Percentiles rank a stretch among this genome's conserved stretches.
These are phyloP conservation scores for Phataginus tetradactyla DNA, from an alignment of 2,797 vertebrate genomes.

Conservation along the genomic window DNA sequence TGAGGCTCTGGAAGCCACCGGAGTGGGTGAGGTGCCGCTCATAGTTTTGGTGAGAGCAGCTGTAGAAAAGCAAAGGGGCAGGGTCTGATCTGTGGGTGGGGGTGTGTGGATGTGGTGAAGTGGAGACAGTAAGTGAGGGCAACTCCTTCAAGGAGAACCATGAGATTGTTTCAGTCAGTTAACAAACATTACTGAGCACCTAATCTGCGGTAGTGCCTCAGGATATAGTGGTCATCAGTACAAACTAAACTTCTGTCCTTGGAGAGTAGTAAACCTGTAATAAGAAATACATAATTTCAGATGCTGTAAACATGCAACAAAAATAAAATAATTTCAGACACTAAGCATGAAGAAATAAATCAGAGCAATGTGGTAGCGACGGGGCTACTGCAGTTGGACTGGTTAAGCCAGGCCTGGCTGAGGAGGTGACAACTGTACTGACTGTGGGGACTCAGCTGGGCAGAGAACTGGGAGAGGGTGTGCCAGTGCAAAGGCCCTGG, in stretches of 20 bases:
- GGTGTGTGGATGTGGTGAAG: accelerated
- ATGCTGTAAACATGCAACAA: neutral
- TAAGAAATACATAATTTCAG: neutral
- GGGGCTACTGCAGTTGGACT: neutral
- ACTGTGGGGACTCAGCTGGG: neutral
- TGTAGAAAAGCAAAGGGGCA: neutral
- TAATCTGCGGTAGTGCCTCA: neutral
- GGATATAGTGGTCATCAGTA: neutral
- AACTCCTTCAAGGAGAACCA: neutral
- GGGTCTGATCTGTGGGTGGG: accelerated
- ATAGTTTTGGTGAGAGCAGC: neutral
- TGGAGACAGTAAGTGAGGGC: neutral
- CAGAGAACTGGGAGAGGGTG: neutral
- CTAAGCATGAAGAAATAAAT: neutral
- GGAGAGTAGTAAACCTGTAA: neutral
- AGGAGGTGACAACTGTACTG: neutral
- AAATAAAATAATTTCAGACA: neutral
- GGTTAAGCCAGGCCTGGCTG: neutral
- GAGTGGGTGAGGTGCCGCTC: neutral
- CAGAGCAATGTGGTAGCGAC: too few species aligned
- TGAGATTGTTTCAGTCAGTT: neutral
- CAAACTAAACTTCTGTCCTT: neutral
- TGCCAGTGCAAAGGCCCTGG: slow-evolving; percentile 17
- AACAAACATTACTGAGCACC: neutral
- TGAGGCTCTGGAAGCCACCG: neutral